These are phyloP conservation scores for Onychorhynchus coronatus DNA, from an alignment of 2,113 vertebrate genomes.

Conservation along the genomic window DNA sequence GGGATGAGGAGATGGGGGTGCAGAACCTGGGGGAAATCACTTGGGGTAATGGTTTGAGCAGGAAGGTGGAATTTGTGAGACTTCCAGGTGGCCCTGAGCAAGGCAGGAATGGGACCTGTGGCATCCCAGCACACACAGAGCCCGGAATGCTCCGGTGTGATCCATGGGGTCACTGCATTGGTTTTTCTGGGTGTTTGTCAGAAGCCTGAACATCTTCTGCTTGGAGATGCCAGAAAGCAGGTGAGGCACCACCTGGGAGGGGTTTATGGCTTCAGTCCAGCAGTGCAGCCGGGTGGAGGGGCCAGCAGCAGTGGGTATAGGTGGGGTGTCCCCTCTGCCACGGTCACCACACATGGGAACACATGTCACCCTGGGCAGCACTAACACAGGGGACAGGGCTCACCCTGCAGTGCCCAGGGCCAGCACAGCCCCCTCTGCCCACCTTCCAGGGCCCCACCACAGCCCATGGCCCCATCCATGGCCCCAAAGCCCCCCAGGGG, in stretches of 20 bases:
- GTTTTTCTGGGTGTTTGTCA: background rate
- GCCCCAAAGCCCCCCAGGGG: background rate
- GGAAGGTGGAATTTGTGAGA: background rate
- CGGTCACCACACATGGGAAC: background rate
- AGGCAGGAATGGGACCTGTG: background rate
- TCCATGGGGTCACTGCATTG: accelerated
- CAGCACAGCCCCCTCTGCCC: background rate
- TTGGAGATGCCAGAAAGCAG: background rate
- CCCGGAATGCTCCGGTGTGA: accelerated
- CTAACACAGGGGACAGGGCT: background rate
- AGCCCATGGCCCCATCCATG: background rate
- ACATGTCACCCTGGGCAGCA: accelerated
- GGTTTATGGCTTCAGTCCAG: background rate
- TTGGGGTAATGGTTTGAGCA: background rate
- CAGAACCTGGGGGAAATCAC: accelerated
- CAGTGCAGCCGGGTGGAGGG: background rate
- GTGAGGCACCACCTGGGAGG: background rate
- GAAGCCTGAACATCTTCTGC: background rate
- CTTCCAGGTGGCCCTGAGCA: background rate
- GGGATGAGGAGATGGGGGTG: background rate
- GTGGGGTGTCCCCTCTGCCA: background rate
- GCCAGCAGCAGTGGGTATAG: background rate
- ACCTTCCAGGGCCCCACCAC: background rate
- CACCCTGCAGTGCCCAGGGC: background rate
- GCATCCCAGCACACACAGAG: background rate